These are phyloP conservation scores for Aphodius granarius DNA, from an alignment of 2,888 invertebrate genomes.

Conservation along the genomic window DNA sequence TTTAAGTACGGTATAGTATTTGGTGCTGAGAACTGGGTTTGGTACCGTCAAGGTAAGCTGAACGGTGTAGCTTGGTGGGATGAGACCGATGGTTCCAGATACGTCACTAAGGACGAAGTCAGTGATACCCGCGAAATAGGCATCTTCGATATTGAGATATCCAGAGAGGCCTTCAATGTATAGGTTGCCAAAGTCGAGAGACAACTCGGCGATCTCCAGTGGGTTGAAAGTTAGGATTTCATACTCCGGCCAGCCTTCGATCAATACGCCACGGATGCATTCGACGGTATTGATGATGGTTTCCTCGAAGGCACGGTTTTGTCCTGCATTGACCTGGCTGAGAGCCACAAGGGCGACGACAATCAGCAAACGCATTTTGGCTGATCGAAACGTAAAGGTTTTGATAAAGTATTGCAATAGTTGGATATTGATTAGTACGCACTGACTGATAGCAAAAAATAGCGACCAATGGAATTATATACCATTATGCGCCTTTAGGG, in stretches of 20 bases:
- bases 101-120: conserved; percentile 7
- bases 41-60: conserved; percentile 17
- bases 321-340: conserved; percentile 2
- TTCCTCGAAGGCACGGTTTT: conserved; percentile 2
- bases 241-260: conserved; percentile 3
- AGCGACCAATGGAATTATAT: too few relatives aligned
- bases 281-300: conserved; percentile 1
- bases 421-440: too few relatives aligned
- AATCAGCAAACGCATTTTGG: conserved; percentile 7
- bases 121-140: conserved; percentile 4
- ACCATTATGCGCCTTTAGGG: too few relatives aligned
- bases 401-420: too few relatives aligned
- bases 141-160: not conserved
- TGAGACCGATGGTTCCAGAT: conserved; percentile 13
- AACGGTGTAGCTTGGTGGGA: conserved; percentile 20
- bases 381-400: not conserved
- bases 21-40: not conserved
- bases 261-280: conserved; percentile 11
- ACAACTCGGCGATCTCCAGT: not conserved
- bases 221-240: conserved; percentile 10
- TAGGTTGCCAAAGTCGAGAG: not conserved
- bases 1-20: not conserved
- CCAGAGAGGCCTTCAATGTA: conserved; percentile 5
- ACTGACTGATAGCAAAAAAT: too few relatives aligned
- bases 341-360: conserved; percentile 11